phyloP scores from a whole-genome alignment of 2,888 invertebrate species.

The Pammene fasciana region DNA sequence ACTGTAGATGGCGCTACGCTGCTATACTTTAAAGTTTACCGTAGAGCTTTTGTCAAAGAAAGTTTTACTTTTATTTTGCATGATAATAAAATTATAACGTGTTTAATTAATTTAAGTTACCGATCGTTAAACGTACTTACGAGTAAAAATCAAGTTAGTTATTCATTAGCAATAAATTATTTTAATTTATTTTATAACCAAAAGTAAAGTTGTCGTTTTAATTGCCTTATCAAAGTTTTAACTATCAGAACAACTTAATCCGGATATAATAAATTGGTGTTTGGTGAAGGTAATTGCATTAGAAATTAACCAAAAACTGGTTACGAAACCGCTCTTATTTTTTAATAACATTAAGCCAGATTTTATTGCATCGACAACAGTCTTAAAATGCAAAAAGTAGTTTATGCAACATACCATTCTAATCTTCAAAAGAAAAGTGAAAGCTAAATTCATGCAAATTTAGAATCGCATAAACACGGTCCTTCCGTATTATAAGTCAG shows the following conservation, averaged over 20 bases:
- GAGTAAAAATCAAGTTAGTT: conserved; percentile 1
- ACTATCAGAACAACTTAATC: conserved; percentile 19
- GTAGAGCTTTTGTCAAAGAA: neutral
- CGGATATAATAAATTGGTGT: conserved; percentile 29
- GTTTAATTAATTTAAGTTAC: conserved; percentile 1
- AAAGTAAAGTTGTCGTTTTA: conserved; percentile 16
- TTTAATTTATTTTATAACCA: conserved; percentile 16
- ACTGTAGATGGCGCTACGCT: conserved; percentile 58
- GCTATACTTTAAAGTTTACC: neutral
- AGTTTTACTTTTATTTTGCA: neutral
- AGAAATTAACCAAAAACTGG: conserved; percentile 17
- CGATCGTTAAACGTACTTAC: neutral
- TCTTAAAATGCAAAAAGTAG: conserved; percentile 15
- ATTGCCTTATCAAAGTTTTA: conserved; percentile 16
- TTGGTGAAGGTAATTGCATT: conserved; percentile 16
- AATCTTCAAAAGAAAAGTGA: conserved; percentile 73
- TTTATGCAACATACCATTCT: conserved; percentile 57
- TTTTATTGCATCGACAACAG: conserved; percentile 21
- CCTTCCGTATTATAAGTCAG: conserved; percentile 41
- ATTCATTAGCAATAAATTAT: conserved; percentile 11
- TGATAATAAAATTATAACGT: neutral
- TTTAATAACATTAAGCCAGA: conserved; percentile 3
- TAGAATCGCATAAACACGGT: conserved; percentile 62
- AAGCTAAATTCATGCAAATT: conserved; percentile 74
- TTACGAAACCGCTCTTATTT: conserved; percentile 10